Conservation (phyloP, 2,888 invertebrate species). For the Bedellia somnulentella region DNA sequence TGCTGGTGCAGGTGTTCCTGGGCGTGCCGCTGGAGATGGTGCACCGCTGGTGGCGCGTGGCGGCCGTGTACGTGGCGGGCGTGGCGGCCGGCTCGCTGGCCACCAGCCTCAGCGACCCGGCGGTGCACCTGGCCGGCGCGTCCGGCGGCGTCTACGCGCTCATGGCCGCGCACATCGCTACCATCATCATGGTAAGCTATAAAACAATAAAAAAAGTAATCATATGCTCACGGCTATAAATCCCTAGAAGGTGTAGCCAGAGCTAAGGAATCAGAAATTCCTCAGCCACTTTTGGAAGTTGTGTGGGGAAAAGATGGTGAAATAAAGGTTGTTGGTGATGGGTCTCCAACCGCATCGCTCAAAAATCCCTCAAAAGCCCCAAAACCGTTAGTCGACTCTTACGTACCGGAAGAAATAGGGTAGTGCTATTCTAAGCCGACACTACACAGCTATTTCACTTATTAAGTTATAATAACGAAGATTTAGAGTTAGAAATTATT, state of each 20-base stretch:
- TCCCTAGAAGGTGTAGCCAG: too few relatives aligned
- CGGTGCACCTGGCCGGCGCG: slow-evolving; percentile 85
- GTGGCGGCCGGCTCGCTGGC: slow-evolving; percentile 84
- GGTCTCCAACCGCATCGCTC: neutral
- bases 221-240: too few relatives aligned
- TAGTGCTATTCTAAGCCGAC: too few relatives aligned
- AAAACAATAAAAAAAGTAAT: neutral
- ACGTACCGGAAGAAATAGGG: too few relatives aligned
- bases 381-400: too few relatives aligned
- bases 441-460: neutral
- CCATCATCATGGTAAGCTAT: slow-evolving; percentile 76
- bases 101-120: slow-evolving; percentile 78
- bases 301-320: too few relatives aligned
- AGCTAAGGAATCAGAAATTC: too few relatives aligned
- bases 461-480: too few relatives aligned
- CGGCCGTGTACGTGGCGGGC: slow-evolving; percentile 80
- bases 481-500: too few relatives aligned
- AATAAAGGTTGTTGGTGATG: too few relatives aligned
- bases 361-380: too few relatives aligned
- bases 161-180: slow-evolving; percentile 90
- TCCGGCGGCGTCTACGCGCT: slow-evolving; percentile 95
- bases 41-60: slow-evolving; percentile 92
- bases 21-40: slow-evolving; percentile 96
- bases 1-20: slow-evolving; percentile 87
- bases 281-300: too few relatives aligned